These are phyloP conservation scores for Pygmarrhopalites habei DNA, from an alignment of 1,140 invertebrate genomes.

Conservation along the genomic window DNA sequence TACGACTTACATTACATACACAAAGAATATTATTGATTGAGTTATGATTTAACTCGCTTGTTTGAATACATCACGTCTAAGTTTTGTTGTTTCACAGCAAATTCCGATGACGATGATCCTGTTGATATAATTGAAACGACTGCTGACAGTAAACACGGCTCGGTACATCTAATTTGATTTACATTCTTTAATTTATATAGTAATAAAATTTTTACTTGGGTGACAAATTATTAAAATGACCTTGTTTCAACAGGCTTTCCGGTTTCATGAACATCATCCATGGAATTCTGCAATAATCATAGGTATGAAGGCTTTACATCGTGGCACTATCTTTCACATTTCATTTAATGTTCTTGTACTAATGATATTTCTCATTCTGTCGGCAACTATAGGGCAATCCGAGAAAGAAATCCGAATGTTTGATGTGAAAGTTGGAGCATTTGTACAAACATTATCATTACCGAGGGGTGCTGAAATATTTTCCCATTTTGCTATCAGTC, in stretches of 20 bases:
- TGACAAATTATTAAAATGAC: too few relatives aligned
- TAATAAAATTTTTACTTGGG: too few relatives aligned
- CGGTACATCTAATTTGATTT: too few relatives aligned
- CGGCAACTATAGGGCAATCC: not conserved
- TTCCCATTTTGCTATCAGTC: not conserved
- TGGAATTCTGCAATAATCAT: conserved; percentile 5
- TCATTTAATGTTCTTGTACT: too few relatives aligned
- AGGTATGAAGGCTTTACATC: too few relatives aligned
- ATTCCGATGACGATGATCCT: conserved; percentile 5
- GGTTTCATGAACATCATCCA: conserved; percentile 4
- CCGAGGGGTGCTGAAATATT: not conserved
- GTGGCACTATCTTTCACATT: too few relatives aligned
- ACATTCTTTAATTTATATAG: too few relatives aligned
- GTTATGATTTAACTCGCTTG: too few relatives aligned
- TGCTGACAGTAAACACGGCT: not conserved
- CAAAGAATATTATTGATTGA: not conserved
- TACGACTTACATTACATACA: not conserved
- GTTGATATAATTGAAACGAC: not conserved
- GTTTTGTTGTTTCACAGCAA: not conserved
- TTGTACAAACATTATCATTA: conserved; percentile 11
- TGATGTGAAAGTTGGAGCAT: conserved; percentile 4
- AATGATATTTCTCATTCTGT: too few relatives aligned
- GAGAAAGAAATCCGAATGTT: conserved; percentile 8
- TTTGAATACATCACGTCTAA: too few relatives aligned
- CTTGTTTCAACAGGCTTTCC: not conserved